Conservation (phyloP, 1,140 invertebrate genomes). For the Eulimnadia texana region DNA sequence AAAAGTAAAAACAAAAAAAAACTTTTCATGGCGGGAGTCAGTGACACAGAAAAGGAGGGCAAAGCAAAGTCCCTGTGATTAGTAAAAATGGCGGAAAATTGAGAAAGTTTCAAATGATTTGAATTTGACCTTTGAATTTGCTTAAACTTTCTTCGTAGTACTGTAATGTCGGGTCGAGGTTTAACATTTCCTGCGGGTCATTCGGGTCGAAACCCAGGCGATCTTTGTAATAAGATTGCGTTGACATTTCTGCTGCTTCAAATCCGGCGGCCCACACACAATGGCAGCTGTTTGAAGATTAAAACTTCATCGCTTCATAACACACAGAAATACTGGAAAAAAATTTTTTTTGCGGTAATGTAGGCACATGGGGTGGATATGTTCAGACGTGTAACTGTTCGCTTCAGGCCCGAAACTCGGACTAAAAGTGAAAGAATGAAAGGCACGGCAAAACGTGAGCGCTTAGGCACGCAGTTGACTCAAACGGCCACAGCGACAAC, state of each 20-base stretch:
- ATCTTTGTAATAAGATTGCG: slow-evolving; percentile 77
- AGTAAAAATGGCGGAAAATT: no score
- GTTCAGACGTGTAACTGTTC: background rate
- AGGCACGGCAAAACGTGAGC: background rate
- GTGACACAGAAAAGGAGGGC: background rate
- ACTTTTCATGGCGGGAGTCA: background rate
- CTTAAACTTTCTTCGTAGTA: slow-evolving; percentile 79
- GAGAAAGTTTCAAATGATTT: no score
- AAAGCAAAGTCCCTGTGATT: no score
- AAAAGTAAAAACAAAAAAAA: background rate
- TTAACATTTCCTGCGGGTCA: slow-evolving; percentile 41
- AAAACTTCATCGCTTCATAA: no score
- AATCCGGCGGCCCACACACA: no score
- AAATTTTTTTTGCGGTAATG: no score
- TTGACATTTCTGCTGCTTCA: slow-evolving; percentile 43
- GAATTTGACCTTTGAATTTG: slow-evolving; percentile 87
- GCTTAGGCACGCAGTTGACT: background rate
- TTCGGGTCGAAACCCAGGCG: slow-evolving; percentile 71
- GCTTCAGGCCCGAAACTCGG: background rate
- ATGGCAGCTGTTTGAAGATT: no score
- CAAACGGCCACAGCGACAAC: background rate
- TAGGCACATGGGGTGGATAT: no score
- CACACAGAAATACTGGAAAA: no score
- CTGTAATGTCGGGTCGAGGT: slow-evolving; percentile 30
- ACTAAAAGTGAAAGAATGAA: background rate